Percentiles rank a stretch among this genome's conserved stretches.
phyloP scores from a whole-genome alignment of 2,797 vertebrate genomes.

The Carapus acus region DNA sequence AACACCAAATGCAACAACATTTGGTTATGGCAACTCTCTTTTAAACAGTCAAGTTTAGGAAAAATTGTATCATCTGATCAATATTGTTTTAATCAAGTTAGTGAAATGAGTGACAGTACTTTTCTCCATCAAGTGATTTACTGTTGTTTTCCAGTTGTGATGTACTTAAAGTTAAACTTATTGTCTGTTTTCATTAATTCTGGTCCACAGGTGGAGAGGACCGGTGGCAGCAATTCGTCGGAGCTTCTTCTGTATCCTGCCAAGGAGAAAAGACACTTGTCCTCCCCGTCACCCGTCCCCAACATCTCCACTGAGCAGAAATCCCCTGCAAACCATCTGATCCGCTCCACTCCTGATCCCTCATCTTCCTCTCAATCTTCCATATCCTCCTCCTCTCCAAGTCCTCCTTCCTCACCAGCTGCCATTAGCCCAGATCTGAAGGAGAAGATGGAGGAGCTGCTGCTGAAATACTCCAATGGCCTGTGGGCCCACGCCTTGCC shows the following conservation, averaged over 20 bases:
- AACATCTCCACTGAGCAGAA: slow-evolving; percentile 38
- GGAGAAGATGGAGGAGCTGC: slow-evolving; percentile 80
- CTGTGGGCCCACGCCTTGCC: slow-evolving; percentile 93
- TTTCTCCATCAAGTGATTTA: no score
- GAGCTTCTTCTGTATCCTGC: slow-evolving; percentile 86
- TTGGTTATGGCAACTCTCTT: no score
- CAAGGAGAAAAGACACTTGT: slow-evolving; percentile 51
- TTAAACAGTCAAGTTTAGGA: no score
- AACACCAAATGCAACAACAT: no score
- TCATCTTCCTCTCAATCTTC: slow-evolving; percentile 42
- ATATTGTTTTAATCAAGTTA: no score
- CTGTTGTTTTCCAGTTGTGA: no score
- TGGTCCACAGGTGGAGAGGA: slow-evolving; percentile 71
- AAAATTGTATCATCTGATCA: no score
- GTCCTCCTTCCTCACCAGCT: slow-evolving; percentile 48
- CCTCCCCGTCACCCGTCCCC: slow-evolving; percentile 18
- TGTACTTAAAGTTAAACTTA: no score
- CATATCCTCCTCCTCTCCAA: slow-evolving; percentile 43
- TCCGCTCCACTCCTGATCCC: slow-evolving; percentile 30
- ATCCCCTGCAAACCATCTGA: slow-evolving; percentile 30
- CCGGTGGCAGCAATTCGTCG: slow-evolving; percentile 71
- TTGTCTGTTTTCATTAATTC: slow-evolving; percentile 1
- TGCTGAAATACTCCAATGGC: slow-evolving; percentile 85
- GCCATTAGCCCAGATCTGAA: slow-evolving; percentile 72
- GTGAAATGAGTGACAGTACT: no score